A percentile compares a stretch with the other conserved stretches of the same genome.
phyloP scores from a whole-genome alignment of 2,888 invertebrate genomes.

The Chironomus riparius region DNA sequence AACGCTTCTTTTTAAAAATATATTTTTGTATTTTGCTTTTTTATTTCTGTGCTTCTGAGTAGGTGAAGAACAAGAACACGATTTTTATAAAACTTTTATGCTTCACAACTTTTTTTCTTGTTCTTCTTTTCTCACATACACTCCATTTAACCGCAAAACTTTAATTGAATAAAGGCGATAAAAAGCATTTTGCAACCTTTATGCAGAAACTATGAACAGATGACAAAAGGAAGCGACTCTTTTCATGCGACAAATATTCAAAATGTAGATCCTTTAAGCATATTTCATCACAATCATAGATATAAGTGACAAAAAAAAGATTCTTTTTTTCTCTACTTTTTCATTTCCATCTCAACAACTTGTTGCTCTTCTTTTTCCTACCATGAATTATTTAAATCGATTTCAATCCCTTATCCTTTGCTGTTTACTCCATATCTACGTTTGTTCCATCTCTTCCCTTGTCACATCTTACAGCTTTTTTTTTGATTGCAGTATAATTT shows the following conservation, averaged over 20 bases:
- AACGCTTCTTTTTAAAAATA: not conserved
- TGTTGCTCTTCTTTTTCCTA: not conserved
- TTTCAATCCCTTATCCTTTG: conserved; percentile 11
- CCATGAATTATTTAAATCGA: conserved; percentile 21
- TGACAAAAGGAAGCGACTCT: not conserved
- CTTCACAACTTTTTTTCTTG: not conserved
- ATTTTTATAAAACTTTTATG: not conserved
- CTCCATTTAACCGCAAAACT: not conserved
- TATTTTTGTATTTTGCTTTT: too few species aligned
- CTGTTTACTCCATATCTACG: not conserved
- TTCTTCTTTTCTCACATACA: not conserved
- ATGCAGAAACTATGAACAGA: not conserved
- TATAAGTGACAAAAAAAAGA: not conserved
- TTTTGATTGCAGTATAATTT: too few species aligned
- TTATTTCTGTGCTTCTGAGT: too few species aligned
- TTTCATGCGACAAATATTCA: not conserved
- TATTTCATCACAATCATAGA: not conserved
- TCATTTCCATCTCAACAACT: not conserved
- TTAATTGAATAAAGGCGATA: not conserved
- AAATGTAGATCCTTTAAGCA: not conserved
- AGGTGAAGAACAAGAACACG: too few species aligned
- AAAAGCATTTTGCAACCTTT: too few species aligned
- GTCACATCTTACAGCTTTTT: too few species aligned
- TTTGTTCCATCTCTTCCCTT: too few species aligned
- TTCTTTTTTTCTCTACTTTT: not conserved